phyloP scores from a whole-genome alignment of 1,140 invertebrate genomes.

The Brachionus plicatilis region DNA sequence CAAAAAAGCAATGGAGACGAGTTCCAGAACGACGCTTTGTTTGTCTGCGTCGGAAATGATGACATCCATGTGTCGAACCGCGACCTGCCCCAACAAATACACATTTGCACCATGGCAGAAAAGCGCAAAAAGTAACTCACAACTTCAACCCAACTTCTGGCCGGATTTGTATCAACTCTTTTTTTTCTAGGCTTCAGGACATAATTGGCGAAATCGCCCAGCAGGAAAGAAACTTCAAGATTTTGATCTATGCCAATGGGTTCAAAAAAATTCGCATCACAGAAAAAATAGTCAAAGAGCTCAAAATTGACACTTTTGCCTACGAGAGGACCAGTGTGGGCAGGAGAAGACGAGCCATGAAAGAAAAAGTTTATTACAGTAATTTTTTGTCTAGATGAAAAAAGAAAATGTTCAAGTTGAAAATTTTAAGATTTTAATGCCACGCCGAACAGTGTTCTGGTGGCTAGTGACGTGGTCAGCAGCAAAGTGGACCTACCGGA shows the following conservation, averaged over 20 bases:
- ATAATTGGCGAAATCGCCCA: slow-evolving; percentile 27
- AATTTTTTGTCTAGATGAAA: neutral
- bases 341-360: slow-evolving; percentile 13
- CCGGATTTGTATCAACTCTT: neutral
- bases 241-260: slow-evolving; percentile 30
- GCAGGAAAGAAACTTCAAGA: slow-evolving; percentile 30
- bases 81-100: slow-evolving; percentile 22
- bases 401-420: neutral
- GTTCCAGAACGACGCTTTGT: slow-evolving; percentile 33
- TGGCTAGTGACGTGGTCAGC: slow-evolving; percentile 37
- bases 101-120: slow-evolving; percentile 38
- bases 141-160: no score
- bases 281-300: slow-evolving; percentile 39
- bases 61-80: slow-evolving; percentile 29
- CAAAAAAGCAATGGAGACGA: slow-evolving; percentile 40
- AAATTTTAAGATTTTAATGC: slow-evolving; percentile 38
- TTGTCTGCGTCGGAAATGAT: slow-evolving; percentile 35
- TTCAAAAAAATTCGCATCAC: slow-evolving; percentile 37
- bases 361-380: slow-evolving; percentile 40
- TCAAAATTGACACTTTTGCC: slow-evolving; percentile 36
- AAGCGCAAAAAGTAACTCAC: slow-evolving; percentile 19
- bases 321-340: slow-evolving; percentile 36
- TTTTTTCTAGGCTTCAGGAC: neutral
- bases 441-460: slow-evolving; percentile 26
- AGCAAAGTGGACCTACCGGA: slow-evolving; percentile 30